Evolutionary conservation across 1,140 invertebrate species (phyloP).

Genomic region (Mylabris phalerata): DNA sequence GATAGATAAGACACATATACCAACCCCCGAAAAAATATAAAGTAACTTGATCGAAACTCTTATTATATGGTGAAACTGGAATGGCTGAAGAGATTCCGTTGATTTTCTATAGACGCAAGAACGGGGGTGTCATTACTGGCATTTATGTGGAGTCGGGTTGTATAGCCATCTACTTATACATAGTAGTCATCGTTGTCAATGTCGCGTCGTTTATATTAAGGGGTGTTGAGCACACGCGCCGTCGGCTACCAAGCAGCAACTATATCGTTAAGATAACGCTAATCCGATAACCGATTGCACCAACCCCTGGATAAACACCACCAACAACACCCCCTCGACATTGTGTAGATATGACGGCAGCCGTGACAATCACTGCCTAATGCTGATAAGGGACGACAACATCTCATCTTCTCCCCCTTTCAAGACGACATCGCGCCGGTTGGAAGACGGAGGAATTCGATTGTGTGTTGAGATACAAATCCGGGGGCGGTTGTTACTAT

Average conservation of each 20-base stretch:
- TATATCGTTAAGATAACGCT: slow-evolving; percentile 39
- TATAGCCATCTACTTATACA: background rate
- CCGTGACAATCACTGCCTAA: slow-evolving; percentile 37
- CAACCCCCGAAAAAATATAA: background rate
- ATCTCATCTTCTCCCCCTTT: slow-evolving; percentile 13
- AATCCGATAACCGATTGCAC: slow-evolving; percentile 38
- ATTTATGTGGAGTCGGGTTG: slow-evolving; percentile 7
- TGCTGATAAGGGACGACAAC: slow-evolving; percentile 28
- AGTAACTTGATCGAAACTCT: background rate
- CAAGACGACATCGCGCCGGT: slow-evolving; percentile 4
- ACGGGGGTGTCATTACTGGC: slow-evolving; percentile 1
- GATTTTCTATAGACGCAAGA: too few relatives aligned
- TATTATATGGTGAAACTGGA: too few relatives aligned
- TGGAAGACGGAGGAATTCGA: slow-evolving; percentile 5
- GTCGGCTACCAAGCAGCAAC: slow-evolving; percentile 28
- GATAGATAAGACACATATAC: slow-evolving; percentile 1
- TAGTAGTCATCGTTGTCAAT: too few relatives aligned
- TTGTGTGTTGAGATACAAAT: background rate
- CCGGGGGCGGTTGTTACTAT: too few relatives aligned
- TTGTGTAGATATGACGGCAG: slow-evolving; percentile 31
- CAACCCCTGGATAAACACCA: slow-evolving; percentile 30
- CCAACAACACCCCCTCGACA: slow-evolving; percentile 5
- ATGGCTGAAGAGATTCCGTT: too few relatives aligned
- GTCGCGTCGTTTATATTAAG: too few relatives aligned
- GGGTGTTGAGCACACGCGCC: slow-evolving; percentile 20